Evolutionary conservation across 2,797 vertebrate species (phyloP), one percentile per base, ranked within the genome.

Genomic region (Petrocephalus sullivani): DNA sequence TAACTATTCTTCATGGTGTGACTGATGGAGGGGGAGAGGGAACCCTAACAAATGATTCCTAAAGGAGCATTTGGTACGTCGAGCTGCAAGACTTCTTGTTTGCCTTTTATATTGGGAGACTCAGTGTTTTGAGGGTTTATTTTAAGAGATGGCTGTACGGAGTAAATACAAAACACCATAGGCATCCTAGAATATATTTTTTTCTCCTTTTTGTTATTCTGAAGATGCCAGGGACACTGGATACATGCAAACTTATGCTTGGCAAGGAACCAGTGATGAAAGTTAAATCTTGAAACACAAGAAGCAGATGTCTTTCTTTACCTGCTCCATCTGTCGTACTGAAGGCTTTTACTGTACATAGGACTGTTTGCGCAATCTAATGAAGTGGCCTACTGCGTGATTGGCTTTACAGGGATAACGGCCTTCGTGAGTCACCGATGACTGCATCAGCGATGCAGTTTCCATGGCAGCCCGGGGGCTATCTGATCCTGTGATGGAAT

Each of bases 1-100:
- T 71, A 86, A 81, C 78, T 90, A 89, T 91, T 92, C 87, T 89
- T 90, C 91, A 91, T 91, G 90, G 88, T 91, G 90, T 89, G 89
- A 41, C 89, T 92, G 91, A 92, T 90, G 89, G 90, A 88, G 89
- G 90, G 88, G 89, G 90, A 91, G 85, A 71, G 84, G 54, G 75
- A 75, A 87, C 78, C 78, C n/a, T 41, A 85, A 60, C 88, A 91
- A 85, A 90, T 92, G 90, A 91, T 90, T 90, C 90, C 90, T 85
- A 89, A 90, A 49, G 89, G 88, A 90, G 89, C 90, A 90, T 90
- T 91, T 88, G 88, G 90, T 89, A 71, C 87, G 85, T 23, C 57
- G 1, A 64, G 51, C 78, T 23, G 58, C 28, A 8, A 60, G 51
- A 78, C 16, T 5, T 67, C 81, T 53, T 2, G 54, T 16, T 58